Base-by-base conservation (phyloP, 2,888 invertebrate genomes). In the Amblyjoppa fuscipennis region DNA sequence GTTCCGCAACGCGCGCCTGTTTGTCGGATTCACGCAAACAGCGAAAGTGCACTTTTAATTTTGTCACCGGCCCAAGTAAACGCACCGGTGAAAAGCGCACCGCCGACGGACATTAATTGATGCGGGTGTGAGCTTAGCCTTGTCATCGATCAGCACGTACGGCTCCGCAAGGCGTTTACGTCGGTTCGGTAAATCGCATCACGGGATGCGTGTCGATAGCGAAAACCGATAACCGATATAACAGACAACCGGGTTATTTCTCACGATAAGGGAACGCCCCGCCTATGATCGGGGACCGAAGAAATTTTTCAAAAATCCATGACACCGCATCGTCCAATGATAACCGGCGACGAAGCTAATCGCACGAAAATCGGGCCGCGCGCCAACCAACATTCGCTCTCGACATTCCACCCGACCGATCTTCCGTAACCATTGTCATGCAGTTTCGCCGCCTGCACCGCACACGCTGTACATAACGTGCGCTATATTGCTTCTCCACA, bases 71-170 rank as follows among this genome's bases (percentile, higher is more conserved):
- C 13, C 25, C 61, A 13, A 51, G 20, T 49, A 59, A 56, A 68
- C 68, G 49, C 45, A 38, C 53, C 38, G 66, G 20, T 56, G 53
- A 38, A 31, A 76, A n/a, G 41, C 59, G 74, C 59, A 61, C n/a
- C n/a, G 70, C 53, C 34, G 68, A 70, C 66, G 49, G 66, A 49
- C 76, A 84, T 80, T 70, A 84, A 84, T 84, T 71, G 71, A 64
- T 76, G 75, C 59, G 49, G 59, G 76, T 68, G 80, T 56, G 28
- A 59, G 59, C 73, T 61, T 73, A 38, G 45, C 49, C 68, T 61
- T 81, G 73, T 74, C 81, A 78, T 84, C 69, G 77, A 84, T 84
- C 81, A 74, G 71, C 59, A 31, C 45, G 45, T 13, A 53, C n/a
- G 71, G 3, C 7, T 38, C 59, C 7, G 28, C 11, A 41, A 53